Evolutionary conservation across 2,888 invertebrate species (phyloP).

Genomic region (Podabrus alpinus): DNA sequence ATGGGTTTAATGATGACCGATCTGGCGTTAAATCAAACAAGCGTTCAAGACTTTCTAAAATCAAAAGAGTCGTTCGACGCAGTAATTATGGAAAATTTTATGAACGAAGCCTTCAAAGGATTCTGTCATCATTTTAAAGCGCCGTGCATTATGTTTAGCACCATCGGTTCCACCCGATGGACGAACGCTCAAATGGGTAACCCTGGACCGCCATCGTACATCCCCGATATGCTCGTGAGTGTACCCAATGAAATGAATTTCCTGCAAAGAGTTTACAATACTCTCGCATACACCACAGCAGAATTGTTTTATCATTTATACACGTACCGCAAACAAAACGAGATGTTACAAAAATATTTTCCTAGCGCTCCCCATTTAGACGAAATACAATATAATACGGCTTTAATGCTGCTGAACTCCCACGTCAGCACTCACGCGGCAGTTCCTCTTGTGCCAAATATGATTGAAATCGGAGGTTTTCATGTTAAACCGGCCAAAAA

Average conservation of each 20-base stretch:
- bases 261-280: constrained; percentile 19
- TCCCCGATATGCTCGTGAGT: constrained; percentile 51
- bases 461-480: constrained; percentile 36
- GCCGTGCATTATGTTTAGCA: constrained; percentile 46
- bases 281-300: background rate
- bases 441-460: constrained; percentile 32
- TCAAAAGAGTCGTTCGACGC: constrained; percentile 45
- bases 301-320: constrained; percentile 11
- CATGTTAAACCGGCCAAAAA: constrained; percentile 30
- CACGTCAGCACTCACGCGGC: constrained; percentile 28
- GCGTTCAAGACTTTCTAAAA: constrained; percentile 30
- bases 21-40: constrained; percentile 15
- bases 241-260: constrained; percentile 14
- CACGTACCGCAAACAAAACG: constrained; percentile 25
- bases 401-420: constrained; percentile 33
- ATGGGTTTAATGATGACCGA: constrained; percentile 11
- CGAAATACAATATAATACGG: constrained; percentile 31
- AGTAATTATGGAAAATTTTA: constrained; percentile 52
- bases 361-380: constrained; percentile 26
- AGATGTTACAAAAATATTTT: constrained; percentile 31
- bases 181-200: constrained; percentile 56
- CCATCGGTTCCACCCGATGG: constrained; percentile 48
- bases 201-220: constrained; percentile 55
- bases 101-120: constrained; percentile 55
- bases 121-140: constrained; percentile 43